phyloP scores from a whole-genome alignment of 1,140 invertebrate genomes.

The Diorhabda sublineata region DNA sequence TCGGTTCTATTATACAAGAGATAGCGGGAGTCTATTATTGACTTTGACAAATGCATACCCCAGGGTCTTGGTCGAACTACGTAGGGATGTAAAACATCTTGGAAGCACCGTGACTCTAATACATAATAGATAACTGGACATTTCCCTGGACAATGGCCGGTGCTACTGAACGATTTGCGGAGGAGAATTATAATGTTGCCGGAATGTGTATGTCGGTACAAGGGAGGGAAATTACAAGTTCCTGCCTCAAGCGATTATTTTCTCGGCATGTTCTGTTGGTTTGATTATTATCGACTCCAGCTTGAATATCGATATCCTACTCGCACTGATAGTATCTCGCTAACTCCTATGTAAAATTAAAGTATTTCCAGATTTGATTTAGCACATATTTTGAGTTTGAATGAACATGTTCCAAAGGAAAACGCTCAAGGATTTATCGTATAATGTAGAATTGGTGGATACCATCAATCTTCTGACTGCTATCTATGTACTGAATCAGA shows the following conservation, averaged over 20 bases:
- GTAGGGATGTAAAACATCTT: constrained; percentile 8
- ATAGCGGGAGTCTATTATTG: constrained; percentile 13
- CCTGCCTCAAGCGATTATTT: not conserved
- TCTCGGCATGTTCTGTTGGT: not conserved
- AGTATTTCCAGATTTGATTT: too few relatives aligned
- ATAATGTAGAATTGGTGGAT: too few relatives aligned
- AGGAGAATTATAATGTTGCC: not conserved
- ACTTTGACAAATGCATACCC: constrained; percentile 10
- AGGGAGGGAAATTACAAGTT: not conserved
- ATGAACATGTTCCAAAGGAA: too few relatives aligned
- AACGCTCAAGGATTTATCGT: too few relatives aligned
- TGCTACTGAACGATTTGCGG: not conserved
- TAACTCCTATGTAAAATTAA: too few relatives aligned
- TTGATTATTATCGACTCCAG: too few relatives aligned
- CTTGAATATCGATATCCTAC: too few relatives aligned
- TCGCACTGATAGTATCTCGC: too few relatives aligned
- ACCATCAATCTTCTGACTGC: too few relatives aligned
- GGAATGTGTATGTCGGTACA: not conserved
- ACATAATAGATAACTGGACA: constrained; percentile 6
- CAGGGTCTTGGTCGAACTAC: not conserved
- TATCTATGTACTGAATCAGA: too few relatives aligned
- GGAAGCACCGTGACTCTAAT: constrained; percentile 7
- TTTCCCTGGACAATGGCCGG: constrained; percentile 1
- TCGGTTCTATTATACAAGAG: constrained; percentile 5
- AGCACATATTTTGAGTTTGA: too few relatives aligned